Conservation (phyloP, 2,113 vertebrate genomes). For the Pterocles orientalis region DNA sequence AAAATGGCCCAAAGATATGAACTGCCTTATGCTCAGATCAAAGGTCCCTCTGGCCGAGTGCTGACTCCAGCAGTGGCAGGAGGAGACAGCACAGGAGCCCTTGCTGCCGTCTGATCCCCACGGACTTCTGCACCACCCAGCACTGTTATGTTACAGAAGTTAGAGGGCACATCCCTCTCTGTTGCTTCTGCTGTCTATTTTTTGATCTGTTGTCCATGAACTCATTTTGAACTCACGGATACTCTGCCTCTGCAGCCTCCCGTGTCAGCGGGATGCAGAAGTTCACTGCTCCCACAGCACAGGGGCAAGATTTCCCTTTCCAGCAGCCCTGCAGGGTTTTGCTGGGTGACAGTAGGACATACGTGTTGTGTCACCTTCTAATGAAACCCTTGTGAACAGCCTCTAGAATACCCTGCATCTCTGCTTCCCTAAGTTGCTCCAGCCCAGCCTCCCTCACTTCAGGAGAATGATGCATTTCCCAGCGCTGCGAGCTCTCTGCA, state of each 20-base stretch:
- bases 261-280: fast-evolving
- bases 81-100: not conserved
- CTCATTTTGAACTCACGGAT: fast-evolving
- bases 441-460: not conserved
- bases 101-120: not conserved
- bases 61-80: not conserved
- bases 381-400: not conserved
- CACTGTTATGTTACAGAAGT: not conserved
- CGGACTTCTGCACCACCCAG: not conserved
- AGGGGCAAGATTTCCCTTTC: not conserved
- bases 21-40: not conserved
- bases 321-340: not conserved
- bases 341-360: not conserved
- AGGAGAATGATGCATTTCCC: not conserved
- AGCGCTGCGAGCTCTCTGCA: not conserved
- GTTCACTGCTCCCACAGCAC: not conserved
- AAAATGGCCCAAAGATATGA: not conserved
- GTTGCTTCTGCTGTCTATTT: not conserved
- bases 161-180: not conserved
- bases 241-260: not conserved
- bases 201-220: not conserved
- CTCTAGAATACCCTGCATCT: not conserved
- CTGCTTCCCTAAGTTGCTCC: not conserved
- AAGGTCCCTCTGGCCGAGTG: not conserved
- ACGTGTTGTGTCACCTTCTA: not conserved